Conservation (phyloP, 2,888 invertebrate species). For the Catotricha subobsoleta region DNA sequence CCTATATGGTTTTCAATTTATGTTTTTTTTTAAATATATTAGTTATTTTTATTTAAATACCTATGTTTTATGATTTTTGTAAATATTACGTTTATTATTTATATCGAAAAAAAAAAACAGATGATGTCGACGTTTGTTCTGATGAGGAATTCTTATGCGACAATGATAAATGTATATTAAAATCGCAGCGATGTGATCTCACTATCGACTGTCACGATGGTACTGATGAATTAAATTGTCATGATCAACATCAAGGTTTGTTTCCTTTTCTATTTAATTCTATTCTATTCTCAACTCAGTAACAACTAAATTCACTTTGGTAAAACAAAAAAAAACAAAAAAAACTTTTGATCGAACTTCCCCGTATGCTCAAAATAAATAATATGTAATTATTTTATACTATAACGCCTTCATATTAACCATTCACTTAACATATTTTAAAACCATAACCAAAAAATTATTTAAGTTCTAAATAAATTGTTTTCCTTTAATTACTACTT, state of each 20-base stretch:
- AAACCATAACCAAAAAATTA: not conserved
- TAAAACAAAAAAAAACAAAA: too few species aligned
- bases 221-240: slow-evolving; percentile 37
- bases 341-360: too few species aligned
- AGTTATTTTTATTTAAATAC: not conserved
- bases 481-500: too few species aligned
- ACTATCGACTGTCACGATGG: slow-evolving; percentile 40
- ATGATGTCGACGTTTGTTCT: slow-evolving; percentile 18
- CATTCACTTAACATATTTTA: too few species aligned
- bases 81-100: too few species aligned
- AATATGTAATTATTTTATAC: too few species aligned
- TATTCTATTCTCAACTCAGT: too few species aligned
- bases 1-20: not conserved
- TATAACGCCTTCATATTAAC: too few species aligned
- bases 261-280: not conserved
- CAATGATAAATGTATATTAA: slow-evolving; percentile 25
- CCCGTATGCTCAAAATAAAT: too few species aligned
- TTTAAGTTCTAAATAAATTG: too few species aligned
- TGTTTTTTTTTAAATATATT: not conserved
- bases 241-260: slow-evolving; percentile 11
- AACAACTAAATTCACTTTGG: too few species aligned
- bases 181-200: slow-evolving; percentile 40
- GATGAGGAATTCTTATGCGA: slow-evolving; percentile 28
- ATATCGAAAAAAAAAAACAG: slow-evolving; percentile 14
- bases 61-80: too few species aligned